phyloP scores from a whole-genome alignment of 2,797 vertebrate genomes.

The Sciurus carolinensis region DNA sequence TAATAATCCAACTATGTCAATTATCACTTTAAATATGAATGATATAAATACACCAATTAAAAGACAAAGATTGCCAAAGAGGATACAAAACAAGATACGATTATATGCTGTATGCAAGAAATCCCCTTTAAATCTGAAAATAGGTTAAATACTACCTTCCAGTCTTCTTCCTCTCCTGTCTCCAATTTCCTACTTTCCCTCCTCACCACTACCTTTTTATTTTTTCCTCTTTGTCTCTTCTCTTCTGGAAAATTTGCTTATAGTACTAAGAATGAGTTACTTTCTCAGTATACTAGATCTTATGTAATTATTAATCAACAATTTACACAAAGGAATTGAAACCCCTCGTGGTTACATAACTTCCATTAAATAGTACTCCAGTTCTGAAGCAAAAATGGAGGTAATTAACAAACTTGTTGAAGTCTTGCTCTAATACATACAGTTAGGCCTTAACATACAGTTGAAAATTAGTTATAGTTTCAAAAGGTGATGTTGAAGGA shows the following conservation, averaged over 20 bases:
- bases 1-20: background rate
- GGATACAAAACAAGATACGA: background rate
- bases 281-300: conserved; percentile 3
- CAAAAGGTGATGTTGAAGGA: conserved; percentile 82
- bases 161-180: conserved; percentile 67
- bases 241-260: background rate
- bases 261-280: conserved; percentile 14
- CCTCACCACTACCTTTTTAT: too few species aligned
- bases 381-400: conserved; percentile 50
- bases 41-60: conserved; percentile 55
- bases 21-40: conserved; percentile 55
- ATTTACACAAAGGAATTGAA: background rate
- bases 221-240: too few species aligned
- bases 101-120: background rate
- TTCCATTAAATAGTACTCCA: conserved; percentile 22
- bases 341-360: background rate
- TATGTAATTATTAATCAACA: conserved; percentile 15
- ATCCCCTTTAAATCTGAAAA: conserved; percentile 36
- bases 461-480: conserved; percentile 87
- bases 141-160: background rate
- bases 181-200: conserved; percentile 61
- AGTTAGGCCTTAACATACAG: conserved; percentile 72
- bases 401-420: conserved; percentile 9
- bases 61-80: conserved; percentile 39
- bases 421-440: conserved; percentile 26